phyloP scores from a whole-genome alignment of 1,140 invertebrate species.

The Drosophila nannoptera region DNA sequence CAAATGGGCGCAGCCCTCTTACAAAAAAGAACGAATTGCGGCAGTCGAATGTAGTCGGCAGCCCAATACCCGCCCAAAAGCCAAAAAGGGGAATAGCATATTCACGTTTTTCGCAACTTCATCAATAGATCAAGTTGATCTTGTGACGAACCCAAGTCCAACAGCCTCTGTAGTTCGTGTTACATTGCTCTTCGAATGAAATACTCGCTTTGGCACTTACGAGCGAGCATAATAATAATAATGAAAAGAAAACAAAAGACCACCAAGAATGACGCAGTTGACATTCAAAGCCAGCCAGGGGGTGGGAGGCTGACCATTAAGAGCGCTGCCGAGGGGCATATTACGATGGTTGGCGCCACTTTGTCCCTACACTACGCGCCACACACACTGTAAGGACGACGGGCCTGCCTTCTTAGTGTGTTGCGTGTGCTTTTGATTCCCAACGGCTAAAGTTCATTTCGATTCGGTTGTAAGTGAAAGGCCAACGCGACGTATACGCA shows the following conservation, averaged over 20 bases:
- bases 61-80: no score
- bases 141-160: no score
- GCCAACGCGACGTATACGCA: conserved; percentile 48
- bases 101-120: no score
- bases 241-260: conserved; percentile 10
- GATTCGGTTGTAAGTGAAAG: conserved; percentile 44
- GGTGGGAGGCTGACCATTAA: conserved; percentile 34
- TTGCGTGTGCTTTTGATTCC: conserved; percentile 37
- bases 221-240: conserved; percentile 6
- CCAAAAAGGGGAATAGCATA: no score
- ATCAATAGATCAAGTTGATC: no score
- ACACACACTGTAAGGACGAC: conserved; percentile 58
- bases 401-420: conserved; percentile 23
- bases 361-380: conserved; percentile 44
- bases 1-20: conserved; percentile 47
- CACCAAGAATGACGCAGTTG: conserved; percentile 67
- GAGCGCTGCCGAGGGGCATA: conserved; percentile 48
- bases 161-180: no score
- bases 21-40: conserved; percentile 12
- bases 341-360: conserved; percentile 66
- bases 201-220: no score
- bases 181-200: no score
- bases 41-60: no score
- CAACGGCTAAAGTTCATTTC: conserved; percentile 36
- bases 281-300: conserved; percentile 39